Percentiles rank a stretch among this genome's conserved stretches.
Evolutionary conservation across 2,888 invertebrate species (phyloP).

Genomic region (Pemphredon lugubris): DNA sequence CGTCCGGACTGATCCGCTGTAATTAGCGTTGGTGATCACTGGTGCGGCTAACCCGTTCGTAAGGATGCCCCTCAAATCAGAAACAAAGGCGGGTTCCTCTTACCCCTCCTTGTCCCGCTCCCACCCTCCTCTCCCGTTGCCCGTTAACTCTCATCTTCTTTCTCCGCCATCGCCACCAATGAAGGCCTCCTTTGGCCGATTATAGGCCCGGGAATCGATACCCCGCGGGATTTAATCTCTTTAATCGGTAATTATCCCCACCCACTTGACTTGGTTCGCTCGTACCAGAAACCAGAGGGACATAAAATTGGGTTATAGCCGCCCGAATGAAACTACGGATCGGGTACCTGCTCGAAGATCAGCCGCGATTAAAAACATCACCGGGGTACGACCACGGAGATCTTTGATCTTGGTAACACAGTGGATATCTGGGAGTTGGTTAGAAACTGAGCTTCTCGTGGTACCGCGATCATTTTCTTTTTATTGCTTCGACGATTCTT

Average conservation of each 20-base stretch:
- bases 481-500: no score
- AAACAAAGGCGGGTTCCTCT: slow-evolving; percentile 74
- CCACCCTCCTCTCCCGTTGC: slow-evolving; percentile 16
- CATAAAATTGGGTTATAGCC: slow-evolving; percentile 71
- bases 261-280: slow-evolving; percentile 45
- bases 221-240: slow-evolving; percentile 78
- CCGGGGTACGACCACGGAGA: slow-evolving; percentile 20
- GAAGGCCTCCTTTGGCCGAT: slow-evolving; percentile 73
- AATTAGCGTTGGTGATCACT: slow-evolving; percentile 80
- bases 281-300: slow-evolving; percentile 61
- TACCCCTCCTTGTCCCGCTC: slow-evolving; percentile 33
- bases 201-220: slow-evolving; percentile 76
- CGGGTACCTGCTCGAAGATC: slow-evolving; percentile 40
- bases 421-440: no score
- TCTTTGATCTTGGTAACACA: background rate
- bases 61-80: slow-evolving; percentile 79
- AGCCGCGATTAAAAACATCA: slow-evolving; percentile 50
- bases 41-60: slow-evolving; percentile 79
- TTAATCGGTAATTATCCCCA: slow-evolving; percentile 78
- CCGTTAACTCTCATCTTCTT: slow-evolving; percentile 36
- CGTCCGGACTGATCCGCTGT: slow-evolving; percentile 78
- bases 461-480: no score
- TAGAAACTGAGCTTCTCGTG: no score
- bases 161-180: slow-evolving; percentile 43
- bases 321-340: slow-evolving; percentile 44